These are phyloP conservation scores for Columba janthina DNA, from an alignment of 2,113 vertebrate genomes.

Conservation along the genomic window DNA sequence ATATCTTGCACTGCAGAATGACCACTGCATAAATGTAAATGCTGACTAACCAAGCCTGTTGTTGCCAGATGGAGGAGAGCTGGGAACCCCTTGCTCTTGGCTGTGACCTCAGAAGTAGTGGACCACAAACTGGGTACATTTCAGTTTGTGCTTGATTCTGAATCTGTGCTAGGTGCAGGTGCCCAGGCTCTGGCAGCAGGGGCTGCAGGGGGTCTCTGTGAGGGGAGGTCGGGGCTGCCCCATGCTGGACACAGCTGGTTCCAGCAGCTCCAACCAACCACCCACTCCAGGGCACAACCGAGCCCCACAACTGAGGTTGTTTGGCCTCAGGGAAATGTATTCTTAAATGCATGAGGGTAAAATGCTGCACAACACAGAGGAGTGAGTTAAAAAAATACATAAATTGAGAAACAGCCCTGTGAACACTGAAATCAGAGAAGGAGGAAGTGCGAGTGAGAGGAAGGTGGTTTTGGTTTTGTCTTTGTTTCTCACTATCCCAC, in stretches of 20 bases:
- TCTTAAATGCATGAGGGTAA: background rate
- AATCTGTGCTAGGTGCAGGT: no score
- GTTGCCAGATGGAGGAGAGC: background rate
- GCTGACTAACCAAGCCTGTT: background rate
- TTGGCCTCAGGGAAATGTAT: accelerated
- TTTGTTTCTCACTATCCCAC: background rate
- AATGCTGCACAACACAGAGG: background rate
- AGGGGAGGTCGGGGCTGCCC: no score
- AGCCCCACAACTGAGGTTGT: no score
- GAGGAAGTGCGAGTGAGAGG: background rate
- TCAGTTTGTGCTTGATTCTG: background rate
- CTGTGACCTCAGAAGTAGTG: background rate
- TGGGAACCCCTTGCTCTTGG: background rate
- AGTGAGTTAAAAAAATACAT: background rate
- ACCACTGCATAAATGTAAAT: background rate
- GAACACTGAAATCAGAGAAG: background rate
- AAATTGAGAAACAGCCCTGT: background rate
- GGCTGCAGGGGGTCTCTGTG: no score
- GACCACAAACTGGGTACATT: background rate
- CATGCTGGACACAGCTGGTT: no score
- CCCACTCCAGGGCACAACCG: accelerated
- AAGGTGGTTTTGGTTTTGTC: background rate
- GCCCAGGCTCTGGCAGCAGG: accelerated
- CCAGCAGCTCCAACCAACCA: background rate
- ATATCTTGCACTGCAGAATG: background rate